A percentile compares a stretch with the other conserved stretches of the same genome.
Evolutionary conservation across 2,113 vertebrate genomes (phyloP).

Genomic region (Shinisaurus crocodilurus): DNA sequence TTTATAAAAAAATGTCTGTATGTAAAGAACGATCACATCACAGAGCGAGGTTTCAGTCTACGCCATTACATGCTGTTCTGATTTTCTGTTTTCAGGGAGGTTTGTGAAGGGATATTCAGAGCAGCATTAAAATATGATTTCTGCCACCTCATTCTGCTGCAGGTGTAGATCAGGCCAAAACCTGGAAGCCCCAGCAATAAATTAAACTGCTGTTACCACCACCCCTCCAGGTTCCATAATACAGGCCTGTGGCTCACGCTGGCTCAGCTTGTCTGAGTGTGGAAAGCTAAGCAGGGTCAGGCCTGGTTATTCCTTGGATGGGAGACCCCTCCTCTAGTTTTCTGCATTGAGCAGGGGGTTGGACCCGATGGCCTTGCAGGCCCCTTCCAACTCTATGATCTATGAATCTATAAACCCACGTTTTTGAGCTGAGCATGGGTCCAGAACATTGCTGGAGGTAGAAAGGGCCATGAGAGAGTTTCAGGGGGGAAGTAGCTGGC

Average conservation of each 20-base stretch:
- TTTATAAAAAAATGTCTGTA: not conserved
- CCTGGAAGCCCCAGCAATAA: not conserved
- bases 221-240: not conserved
- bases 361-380: no score
- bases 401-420: no score
- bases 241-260: no score
- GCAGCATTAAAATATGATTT: not conserved
- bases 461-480: not conserved
- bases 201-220: not conserved
- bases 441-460: not conserved
- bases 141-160: not conserved
- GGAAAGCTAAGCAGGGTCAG: no score
- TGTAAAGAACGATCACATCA: not conserved
- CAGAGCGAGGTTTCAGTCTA: not conserved
- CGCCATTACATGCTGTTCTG: not conserved
- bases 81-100: not conserved
- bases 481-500: not conserved
- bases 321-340: no score
- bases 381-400: no score
- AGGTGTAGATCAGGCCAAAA: not conserved
- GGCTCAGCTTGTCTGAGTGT: no score
- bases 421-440: not conserved
- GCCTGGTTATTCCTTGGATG: no score
- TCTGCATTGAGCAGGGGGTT: no score
- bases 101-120: no score